Base-by-base conservation (phyloP, 1,140 invertebrate genomes). In the Anoplolepis gracilipes region DNA sequence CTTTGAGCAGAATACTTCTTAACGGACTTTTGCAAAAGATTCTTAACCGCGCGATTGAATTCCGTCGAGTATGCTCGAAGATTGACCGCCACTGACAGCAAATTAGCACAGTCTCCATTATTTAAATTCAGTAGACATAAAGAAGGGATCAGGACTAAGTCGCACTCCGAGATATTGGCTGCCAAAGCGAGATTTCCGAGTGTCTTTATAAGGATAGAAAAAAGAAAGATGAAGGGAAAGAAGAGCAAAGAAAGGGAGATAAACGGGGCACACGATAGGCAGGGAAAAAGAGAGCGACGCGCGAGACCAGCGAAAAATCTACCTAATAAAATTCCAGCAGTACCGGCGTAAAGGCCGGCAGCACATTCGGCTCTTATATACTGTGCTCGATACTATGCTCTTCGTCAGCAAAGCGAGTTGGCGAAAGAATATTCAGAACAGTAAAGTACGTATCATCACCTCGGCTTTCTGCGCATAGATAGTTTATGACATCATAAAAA, bases 71-170 rank as follows among this genome's bases (percentile, higher is more conserved):
- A 28, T 70, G 25, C 39, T 70, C 28, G 53, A 57, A 36, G 39
- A 86, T 86, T 88, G 89, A 84, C 78, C 84, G 73, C 87, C 88
- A 30, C 78, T 85, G 86, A 28, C 76, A 72, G 76, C 85, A 84
- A 93, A 93, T 93, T 92, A 93, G 88, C 85, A 70, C 77, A 49
- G 87, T 84, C 81, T 91, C 90, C 89, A 93, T 93, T 93, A 93
- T 93, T 93, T 92, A 93, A 93, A 93, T 93, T 92, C 90, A 89
- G 65, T 72, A 86, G 81, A 91, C 93, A 93, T 93, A 93, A 93
- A 93, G 88, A 86, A 88, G 89, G 92, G 92, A 94, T 94, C 93
- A 93, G 81, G 88, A 62, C 85, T 93, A 93, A 93, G 92, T 92
- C 92, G 89, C 88, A 92, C 91, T 92, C 89, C 72, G 82, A 91